Evolutionary conservation across 2,113 vertebrate genomes (phyloP).

Genomic region (Otocyon megalotis): DNA sequence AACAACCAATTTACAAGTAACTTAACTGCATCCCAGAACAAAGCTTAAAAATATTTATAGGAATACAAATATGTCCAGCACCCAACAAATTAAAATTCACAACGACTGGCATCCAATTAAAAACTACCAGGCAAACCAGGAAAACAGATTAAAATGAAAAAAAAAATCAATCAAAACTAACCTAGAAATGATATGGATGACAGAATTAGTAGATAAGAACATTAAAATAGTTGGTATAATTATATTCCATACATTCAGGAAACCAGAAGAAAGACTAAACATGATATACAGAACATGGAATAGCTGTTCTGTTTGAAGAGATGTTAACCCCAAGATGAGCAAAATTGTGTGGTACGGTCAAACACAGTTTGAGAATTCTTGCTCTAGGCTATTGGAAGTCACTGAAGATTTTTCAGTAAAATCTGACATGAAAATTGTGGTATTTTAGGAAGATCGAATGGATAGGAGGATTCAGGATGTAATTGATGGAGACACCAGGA

Average conservation of each 20-base stretch:
- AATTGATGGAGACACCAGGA: background rate
- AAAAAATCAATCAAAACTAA: background rate
- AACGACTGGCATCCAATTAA: background rate
- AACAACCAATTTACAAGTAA: background rate
- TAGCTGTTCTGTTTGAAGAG: background rate
- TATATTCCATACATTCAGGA: background rate
- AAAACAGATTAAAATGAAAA: constrained; percentile 35
- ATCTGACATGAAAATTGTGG: constrained; percentile 10
- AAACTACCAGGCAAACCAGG: background rate
- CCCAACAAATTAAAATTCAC: background rate
- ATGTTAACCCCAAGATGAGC: background rate
- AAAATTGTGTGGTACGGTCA: background rate
- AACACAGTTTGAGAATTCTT: constrained; percentile 10
- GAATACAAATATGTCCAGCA: background rate
- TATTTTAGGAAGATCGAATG: constrained; percentile 1
- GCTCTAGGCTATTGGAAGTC: background rate
- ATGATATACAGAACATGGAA: background rate
- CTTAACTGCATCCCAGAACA: background rate
- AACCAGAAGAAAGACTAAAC: background rate
- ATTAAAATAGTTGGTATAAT: background rate
- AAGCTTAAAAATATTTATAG: constrained; percentile 13
- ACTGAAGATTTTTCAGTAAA: constrained; percentile 11
- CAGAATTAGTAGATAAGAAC: background rate
- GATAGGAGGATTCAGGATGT: background rate
- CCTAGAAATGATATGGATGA: background rate